These are phyloP conservation scores for Ganaspis sp. DNA, from an alignment of 1,140 invertebrate species.

Conservation along the genomic window DNA sequence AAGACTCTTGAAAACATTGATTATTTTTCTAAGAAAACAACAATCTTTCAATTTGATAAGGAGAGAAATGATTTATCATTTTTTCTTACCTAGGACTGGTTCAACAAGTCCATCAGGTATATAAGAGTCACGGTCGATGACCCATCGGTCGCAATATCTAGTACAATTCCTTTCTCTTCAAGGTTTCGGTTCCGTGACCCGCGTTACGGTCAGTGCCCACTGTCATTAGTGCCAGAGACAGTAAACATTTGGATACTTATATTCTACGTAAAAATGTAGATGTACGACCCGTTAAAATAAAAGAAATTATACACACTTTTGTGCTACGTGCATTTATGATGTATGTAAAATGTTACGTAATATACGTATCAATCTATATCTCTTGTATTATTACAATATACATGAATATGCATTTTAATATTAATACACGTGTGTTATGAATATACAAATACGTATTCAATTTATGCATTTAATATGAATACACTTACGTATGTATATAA, in stretches of 20 bases:
- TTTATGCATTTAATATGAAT: no score
- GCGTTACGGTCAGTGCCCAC: constrained; percentile 54
- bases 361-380: no score
- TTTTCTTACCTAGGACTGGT: neutral
- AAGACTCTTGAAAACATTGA: neutral
- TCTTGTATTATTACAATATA: no score
- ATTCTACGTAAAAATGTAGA: neutral
- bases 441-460: no score
- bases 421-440: no score
- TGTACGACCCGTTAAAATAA: neutral
- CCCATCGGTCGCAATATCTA: constrained; percentile 51
- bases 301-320: neutral
- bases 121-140: constrained; percentile 62
- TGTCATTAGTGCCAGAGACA: constrained; percentile 44
- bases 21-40: neutral
- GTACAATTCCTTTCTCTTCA: constrained; percentile 62
- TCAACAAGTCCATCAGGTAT: constrained; percentile 37
- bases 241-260: constrained; percentile 34
- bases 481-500: no score
- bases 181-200: constrained; percentile 61
- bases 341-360: no score
- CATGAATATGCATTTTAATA: no score
- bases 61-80: neutral
- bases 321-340: no score
- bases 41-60: neutral